Evolutionary conservation across 2,797 vertebrate species (phyloP).

Genomic region (Eurystomus glaucurus): DNA sequence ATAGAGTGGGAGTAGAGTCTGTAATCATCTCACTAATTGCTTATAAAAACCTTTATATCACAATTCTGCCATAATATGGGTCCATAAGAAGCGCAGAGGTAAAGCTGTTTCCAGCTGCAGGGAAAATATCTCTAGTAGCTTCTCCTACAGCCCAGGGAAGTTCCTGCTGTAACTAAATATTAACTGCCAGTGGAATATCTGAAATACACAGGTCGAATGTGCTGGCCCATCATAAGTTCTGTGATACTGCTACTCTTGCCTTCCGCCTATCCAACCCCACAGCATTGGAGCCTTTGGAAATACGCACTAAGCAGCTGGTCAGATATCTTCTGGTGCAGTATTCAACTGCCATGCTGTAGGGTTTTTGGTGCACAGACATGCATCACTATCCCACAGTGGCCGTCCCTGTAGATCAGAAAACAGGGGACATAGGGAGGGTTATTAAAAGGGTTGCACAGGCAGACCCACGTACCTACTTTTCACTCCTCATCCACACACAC

Average conservation of each 20-base stretch:
- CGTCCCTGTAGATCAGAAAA: neutral
- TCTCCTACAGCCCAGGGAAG: neutral
- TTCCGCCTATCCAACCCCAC: neutral
- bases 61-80: neutral
- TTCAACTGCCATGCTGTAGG: fast-evolving
- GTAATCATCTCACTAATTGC: neutral
- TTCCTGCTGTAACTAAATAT: neutral
- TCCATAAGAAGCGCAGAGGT: neutral
- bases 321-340: neutral
- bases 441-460: neutral
- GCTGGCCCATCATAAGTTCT: neutral
- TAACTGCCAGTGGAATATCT: neutral
- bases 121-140: neutral
- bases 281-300: neutral
- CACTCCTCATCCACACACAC: neutral
- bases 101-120: neutral
- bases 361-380: neutral
- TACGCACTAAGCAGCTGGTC: neutral
- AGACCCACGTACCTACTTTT: neutral
- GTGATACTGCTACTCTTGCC: neutral
- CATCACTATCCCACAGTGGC: neutral
- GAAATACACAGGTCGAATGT: neutral
- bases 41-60: neutral
- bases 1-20: neutral
- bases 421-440: neutral